A percentile compares a stretch with the other conserved stretches of the same genome.
phyloP scores from a whole-genome alignment of 2,888 invertebrate genomes.

The Sarcophaga rosellei region DNA sequence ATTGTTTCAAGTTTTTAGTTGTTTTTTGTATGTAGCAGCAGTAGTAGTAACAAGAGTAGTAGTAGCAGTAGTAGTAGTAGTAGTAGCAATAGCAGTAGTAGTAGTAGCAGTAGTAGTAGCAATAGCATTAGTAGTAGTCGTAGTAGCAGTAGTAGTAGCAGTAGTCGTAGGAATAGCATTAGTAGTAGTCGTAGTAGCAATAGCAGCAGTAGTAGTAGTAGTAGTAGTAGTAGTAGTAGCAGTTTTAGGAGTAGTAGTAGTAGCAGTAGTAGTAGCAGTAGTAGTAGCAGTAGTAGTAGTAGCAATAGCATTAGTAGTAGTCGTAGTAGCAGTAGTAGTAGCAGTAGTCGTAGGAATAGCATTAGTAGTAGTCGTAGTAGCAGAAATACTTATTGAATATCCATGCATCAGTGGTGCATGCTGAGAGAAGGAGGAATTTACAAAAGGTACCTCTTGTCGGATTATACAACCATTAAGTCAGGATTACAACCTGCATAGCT shows the following conservation, averaged over 20 bases:
- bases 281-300: too few relatives aligned
- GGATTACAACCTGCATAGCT: too few relatives aligned
- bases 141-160: too few relatives aligned
- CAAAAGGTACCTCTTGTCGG: too few relatives aligned
- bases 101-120: background rate
- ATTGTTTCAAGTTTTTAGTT: background rate
- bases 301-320: background rate
- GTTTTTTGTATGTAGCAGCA: background rate
- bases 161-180: background rate
- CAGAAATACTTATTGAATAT: background rate
- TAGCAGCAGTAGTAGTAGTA: background rate
- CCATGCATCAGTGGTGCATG: background rate
- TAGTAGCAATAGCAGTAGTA: too few relatives aligned
- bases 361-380: background rate
- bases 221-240: background rate
- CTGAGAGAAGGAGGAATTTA: background rate
- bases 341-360: too few relatives aligned
- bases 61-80: background rate
- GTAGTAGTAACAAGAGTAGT: too few relatives aligned
- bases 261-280: background rate
- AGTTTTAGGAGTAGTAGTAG: background rate
- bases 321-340: background rate
- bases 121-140: background rate
- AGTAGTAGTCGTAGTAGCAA: too few relatives aligned
- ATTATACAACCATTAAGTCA: too few relatives aligned